These are phyloP conservation scores for Discoglossus pictus DNA, from an alignment of 2,797 vertebrate species.

Conservation along the genomic window DNA sequence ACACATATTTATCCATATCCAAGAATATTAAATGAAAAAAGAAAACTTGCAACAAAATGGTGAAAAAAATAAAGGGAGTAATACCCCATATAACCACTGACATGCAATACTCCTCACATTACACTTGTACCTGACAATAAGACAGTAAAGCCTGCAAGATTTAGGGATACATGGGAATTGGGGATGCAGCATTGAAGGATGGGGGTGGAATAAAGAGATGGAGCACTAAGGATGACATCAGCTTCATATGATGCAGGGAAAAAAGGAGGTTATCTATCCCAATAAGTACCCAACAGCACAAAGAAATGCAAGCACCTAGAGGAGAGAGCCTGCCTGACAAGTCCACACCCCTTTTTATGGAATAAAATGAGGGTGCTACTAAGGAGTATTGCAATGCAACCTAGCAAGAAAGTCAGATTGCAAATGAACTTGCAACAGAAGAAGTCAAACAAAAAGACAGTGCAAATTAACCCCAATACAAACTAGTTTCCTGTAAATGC, in stretches of 20 bases:
- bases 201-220: not conserved
- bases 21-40: too few relatives aligned
- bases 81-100: constrained; percentile 3
- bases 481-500: too few relatives aligned
- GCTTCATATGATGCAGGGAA: not conserved
- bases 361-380: not conserved
- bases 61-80: not conserved
- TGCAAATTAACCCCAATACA: too few relatives aligned
- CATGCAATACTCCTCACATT: not conserved
- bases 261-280: not conserved
- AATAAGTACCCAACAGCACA: not conserved
- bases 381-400: too few relatives aligned
- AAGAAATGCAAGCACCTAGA: not conserved
- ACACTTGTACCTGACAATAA: too few relatives aligned
- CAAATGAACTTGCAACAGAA: too few relatives aligned
- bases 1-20: too few relatives aligned
- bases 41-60: too few relatives aligned
- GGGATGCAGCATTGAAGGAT: not conserved
- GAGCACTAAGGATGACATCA: not conserved
- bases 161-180: not conserved
- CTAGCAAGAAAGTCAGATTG: too few relatives aligned
- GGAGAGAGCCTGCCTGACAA: not conserved
- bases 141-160: too few relatives aligned
- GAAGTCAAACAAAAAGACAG: too few relatives aligned
- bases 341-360: constrained; percentile 15